Percentiles rank a stretch among this genome's conserved stretches.
Conservation (phyloP, 2,797 vertebrate genomes). For the Sebastes itinus region DNA sequence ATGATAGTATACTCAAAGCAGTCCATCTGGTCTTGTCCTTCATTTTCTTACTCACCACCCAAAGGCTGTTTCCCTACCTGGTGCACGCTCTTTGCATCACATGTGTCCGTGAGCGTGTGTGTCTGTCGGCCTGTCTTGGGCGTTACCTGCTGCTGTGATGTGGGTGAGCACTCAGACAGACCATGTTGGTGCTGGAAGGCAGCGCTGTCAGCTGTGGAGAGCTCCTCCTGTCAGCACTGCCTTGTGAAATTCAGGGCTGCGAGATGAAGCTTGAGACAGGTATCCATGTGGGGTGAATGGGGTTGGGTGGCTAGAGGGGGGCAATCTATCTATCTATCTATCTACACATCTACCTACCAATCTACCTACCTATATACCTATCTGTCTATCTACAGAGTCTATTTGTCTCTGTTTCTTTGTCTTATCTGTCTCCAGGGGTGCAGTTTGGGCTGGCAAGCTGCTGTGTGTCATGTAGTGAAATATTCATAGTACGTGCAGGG, state of each 20-base stretch:
- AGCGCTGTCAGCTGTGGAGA: conserved; percentile 64
- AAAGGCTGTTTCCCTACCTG: background rate
- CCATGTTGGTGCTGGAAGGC: conserved; percentile 42
- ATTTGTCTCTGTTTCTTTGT: conserved; percentile 29
- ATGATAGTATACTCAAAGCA: background rate
- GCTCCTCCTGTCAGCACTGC: conserved; percentile 58
- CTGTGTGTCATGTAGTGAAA: conserved; percentile 57
- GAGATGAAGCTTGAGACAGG: conserved; percentile 65
- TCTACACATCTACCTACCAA: background rate
- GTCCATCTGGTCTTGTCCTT: background rate
- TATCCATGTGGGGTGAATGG: conserved; percentile 35
- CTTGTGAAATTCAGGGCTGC: conserved; percentile 40
- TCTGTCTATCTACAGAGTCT: conserved; percentile 4
- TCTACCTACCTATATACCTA: background rate
- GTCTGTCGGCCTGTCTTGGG: conserved; percentile 18
- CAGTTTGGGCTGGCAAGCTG: conserved; percentile 26
- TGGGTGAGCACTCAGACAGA: conserved; percentile 52
- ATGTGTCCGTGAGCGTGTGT: background rate
- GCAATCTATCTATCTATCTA: background rate
- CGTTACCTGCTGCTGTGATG: conserved; percentile 52
- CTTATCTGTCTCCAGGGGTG: conserved; percentile 37
- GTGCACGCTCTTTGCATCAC: background rate
- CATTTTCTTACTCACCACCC: background rate
- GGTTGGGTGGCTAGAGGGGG: background rate
- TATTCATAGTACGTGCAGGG: conserved; percentile 57